These are phyloP conservation scores for Sarcophaga variegata DNA, from an alignment of 2,888 invertebrate species.

Conservation along the genomic window DNA sequence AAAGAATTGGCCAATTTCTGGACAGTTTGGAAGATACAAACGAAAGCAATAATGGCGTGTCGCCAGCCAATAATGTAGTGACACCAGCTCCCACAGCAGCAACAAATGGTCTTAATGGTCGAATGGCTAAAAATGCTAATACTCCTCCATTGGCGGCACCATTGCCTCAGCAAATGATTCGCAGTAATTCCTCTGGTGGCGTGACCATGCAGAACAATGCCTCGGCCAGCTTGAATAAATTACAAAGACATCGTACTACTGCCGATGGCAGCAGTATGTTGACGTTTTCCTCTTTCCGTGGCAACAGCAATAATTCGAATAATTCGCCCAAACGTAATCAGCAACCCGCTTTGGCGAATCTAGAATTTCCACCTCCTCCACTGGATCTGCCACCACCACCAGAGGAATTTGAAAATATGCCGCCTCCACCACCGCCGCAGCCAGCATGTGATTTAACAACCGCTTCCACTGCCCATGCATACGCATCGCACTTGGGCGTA, in stretches of 20 bases:
- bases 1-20: conserved; percentile 97
- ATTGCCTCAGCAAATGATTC: conserved; percentile 88
- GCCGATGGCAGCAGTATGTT: conserved; percentile 82
- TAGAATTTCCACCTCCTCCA: conserved; percentile 94
- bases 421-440: conserved; percentile 75
- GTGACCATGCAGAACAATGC: conserved; percentile 87
- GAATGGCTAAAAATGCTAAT: conserved; percentile 40
- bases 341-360: conserved; percentile 89
- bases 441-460: conserved; percentile 72
- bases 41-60: conserved; percentile 25
- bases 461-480: conserved; percentile 70
- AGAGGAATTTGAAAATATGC: conserved; percentile 83
- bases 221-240: conserved; percentile 83
- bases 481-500: conserved; percentile 70
- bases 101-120: conserved; percentile 69
- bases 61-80: conserved; percentile 55
- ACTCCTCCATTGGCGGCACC: conserved; percentile 68
- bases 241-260: conserved; percentile 83
- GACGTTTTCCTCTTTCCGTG: conserved; percentile 83
- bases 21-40: conserved; percentile 93
- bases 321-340: conserved; percentile 88
- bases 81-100: conserved; percentile 67
- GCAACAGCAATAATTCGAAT: conserved; percentile 86
- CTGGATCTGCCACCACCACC: conserved; percentile 90
- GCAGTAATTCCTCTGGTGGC: conserved; percentile 94